Conservation (phyloP, 2,888 invertebrate species). For the Athrips mouffetella region DNA sequence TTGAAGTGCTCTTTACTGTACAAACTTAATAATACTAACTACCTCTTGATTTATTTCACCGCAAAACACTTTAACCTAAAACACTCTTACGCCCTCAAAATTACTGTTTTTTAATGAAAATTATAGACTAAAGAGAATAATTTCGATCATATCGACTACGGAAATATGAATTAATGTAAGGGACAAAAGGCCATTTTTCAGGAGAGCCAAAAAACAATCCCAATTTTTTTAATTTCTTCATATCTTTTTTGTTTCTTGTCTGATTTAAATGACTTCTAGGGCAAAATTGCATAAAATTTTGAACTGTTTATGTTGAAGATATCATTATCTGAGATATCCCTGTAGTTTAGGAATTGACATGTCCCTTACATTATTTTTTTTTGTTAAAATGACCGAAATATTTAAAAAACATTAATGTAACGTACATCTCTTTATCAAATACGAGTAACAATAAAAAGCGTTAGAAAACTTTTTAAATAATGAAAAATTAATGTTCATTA, state of each 20-base stretch:
- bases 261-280: background rate
- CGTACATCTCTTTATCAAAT: background rate
- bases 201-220: conserved; percentile 5
- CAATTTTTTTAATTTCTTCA: conserved; percentile 10
- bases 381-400: background rate
- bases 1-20: no score
- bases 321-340: background rate
- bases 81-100: no score
- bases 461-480: no score
- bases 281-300: background rate
- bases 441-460: background rate
- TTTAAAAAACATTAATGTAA: background rate
- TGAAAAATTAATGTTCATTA: conserved; percentile 16
- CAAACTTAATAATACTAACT: no score
- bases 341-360: background rate
- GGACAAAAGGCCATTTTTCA: background rate
- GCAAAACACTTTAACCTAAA: no score
- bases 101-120: no score
- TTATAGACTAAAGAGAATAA: no score
- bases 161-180: conserved; percentile 2
- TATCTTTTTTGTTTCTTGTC: background rate
- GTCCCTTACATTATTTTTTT: background rate
- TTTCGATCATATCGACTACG: no score
- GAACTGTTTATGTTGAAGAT: background rate
- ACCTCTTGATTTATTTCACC: no score